Conservation (phyloP, 2,797 vertebrate species). For the Anguilla obscura region DNA sequence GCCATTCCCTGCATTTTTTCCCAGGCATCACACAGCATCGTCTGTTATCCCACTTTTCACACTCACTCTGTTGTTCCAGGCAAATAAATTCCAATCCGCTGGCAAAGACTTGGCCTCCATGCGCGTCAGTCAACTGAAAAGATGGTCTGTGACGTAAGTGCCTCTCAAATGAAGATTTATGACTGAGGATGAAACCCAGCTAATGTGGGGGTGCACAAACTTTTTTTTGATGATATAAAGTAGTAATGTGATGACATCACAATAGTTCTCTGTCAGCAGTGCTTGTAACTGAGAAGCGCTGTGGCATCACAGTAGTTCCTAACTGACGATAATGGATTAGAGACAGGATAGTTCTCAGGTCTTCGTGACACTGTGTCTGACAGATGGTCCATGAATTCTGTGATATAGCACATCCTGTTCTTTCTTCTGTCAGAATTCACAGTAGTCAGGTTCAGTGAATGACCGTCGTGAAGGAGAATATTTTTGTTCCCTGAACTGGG, state of each 20-base stretch:
- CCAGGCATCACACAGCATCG: not conserved
- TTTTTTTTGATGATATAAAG: conserved; percentile 35
- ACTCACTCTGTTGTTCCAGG: conserved; percentile 41
- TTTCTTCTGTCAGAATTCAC: not conserved
- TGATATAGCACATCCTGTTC: not conserved
- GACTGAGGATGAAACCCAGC: conserved; percentile 40
- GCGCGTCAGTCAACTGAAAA: conserved; percentile 44
- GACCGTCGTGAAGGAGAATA: not conserved
- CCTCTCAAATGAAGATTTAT: conserved; percentile 48
- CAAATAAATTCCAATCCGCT: conserved; percentile 68
- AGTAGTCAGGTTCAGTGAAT: not conserved
- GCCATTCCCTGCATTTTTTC: not conserved
- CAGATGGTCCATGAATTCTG: not conserved
- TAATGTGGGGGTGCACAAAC: conserved; percentile 46
- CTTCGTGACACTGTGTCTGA: too few species aligned
- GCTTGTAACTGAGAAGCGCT: not conserved
- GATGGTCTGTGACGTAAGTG: conserved; percentile 57
- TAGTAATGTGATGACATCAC: not conserved
- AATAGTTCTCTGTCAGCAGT: not conserved
- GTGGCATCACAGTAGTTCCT: too few species aligned
- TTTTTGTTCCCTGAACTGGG: not conserved
- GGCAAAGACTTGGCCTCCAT: conserved; percentile 58
- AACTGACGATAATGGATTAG: too few species aligned
- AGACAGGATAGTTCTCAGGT: too few species aligned
- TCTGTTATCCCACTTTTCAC: not conserved